Conservation (phyloP, 2,888 invertebrate genomes). For the Ectobius pallidus region DNA sequence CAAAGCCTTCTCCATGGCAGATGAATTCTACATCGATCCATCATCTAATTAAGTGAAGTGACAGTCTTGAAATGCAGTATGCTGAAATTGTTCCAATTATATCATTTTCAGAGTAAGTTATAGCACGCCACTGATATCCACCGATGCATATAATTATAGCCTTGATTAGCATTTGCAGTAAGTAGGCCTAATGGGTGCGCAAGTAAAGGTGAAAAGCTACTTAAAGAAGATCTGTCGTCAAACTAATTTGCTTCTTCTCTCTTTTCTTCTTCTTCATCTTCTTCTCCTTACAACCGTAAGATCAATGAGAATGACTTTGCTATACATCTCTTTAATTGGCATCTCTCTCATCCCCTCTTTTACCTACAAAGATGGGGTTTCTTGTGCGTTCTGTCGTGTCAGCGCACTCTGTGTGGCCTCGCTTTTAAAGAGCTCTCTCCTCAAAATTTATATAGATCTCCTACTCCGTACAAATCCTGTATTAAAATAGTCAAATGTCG, state of each 20-base stretch:
- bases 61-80: too few species aligned
- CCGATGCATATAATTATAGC: neutral
- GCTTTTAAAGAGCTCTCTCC: neutral
- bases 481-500: too few species aligned
- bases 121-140: too few species aligned
- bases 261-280: neutral
- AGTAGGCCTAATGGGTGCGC: neutral
- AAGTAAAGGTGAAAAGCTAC: conserved; percentile 1
- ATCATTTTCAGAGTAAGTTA: too few species aligned
- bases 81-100: too few species aligned
- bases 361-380: neutral
- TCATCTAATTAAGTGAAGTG: too few species aligned
- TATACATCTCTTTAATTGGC: conserved; percentile 23
- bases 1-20: too few species aligned
- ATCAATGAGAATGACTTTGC: neutral
- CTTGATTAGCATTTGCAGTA: neutral
- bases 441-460: too few species aligned
- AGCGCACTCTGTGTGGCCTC: neutral
- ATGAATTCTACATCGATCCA: too few species aligned
- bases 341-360: neutral
- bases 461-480: too few species aligned
- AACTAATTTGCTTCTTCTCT: conserved; percentile 15
- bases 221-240: conserved; percentile 8
- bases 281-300: conserved; percentile 13
- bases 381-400: conserved; percentile 3